Evolutionary conservation across 2,797 vertebrate genomes (phyloP), one percentile per base, ranked within the genome.

Genomic region (Leontocebus nigricollis): DNA sequence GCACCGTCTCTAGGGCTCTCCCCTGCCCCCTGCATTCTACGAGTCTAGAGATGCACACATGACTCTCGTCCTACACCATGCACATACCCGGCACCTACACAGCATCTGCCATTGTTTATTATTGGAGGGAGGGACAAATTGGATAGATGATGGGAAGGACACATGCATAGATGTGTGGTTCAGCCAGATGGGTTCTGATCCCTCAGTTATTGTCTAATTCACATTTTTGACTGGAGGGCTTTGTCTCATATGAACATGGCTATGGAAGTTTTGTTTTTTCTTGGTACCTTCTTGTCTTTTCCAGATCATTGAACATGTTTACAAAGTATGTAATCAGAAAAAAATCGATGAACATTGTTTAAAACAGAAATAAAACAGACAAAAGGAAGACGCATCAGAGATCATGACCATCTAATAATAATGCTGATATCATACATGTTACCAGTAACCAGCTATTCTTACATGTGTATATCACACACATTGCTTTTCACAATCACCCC

Each of bases 351-450:
- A 48, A 72, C 59, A 57, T 44, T 64, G 46, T 93, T 93, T 67
- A 77, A 83, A 91, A 80, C 57, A 91, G 76, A 90, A 94, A 94
- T 67, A 39, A 83, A 95, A 67, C 72, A 85, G 26, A 57, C 22
- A 14, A 27, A 95, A 93, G 76, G 33, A 44, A 90, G 33, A n/a
- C 1, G 26, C 7, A 30, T 77, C 55, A 48, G 67, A 48, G 59
- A 81, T 26, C 22, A 61, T 15, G 20, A 57, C 39, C 12, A 10
- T 30, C 33, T 87, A 76, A 73, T 55, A 64, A 82, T 15, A 19
- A n/a, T 36, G 73, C 27, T 36, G 57, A 14, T 6, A n/a, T 27
- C 61, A 36, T 77, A 20, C 44, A 13, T 7, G 1, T 39, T 80
- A 55, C 72, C 36, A 24, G 36, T 44, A 48, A 55, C 30, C 41